These are phyloP conservation scores for Aquatica leii DNA, from an alignment of 2,888 invertebrate species.

Conservation along the genomic window DNA sequence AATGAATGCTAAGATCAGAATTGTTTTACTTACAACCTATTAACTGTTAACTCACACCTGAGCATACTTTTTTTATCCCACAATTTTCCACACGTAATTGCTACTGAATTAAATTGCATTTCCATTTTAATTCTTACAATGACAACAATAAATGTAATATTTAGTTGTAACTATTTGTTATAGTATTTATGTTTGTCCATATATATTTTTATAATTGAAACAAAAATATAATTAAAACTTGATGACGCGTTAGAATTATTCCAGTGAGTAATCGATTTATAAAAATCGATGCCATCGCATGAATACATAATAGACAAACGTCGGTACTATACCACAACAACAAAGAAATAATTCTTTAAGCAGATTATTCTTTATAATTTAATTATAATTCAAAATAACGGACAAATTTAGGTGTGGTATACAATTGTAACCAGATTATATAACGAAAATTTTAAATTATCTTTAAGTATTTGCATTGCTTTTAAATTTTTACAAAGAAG, in stretches of 20 bases:
- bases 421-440: too few species aligned
- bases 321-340: conserved; percentile 19
- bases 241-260: conserved; percentile 15
- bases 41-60: conserved; percentile 32
- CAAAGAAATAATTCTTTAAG: conserved; percentile 23
- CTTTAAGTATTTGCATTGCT: too few species aligned
- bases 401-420: background rate
- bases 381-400: background rate
- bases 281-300: conserved; percentile 23
- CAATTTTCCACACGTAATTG: conserved; percentile 16
- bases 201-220: too few species aligned
- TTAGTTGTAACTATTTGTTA: background rate
- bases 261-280: conserved; percentile 33
- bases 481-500: too few species aligned
- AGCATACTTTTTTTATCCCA: conserved; percentile 26
- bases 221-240: too few species aligned
- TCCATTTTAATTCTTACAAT: background rate
- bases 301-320: conserved; percentile 26
- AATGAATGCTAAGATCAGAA: conserved; percentile 35
- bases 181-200: too few species aligned
- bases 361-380: conserved; percentile 18
- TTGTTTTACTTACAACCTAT: conserved; percentile 35
- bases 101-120: background rate
- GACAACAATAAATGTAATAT: too few species aligned
- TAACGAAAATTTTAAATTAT: too few species aligned